Base-by-base conservation (phyloP, 1,140 invertebrate species). In the Drosophila nigromelanica region DNA sequence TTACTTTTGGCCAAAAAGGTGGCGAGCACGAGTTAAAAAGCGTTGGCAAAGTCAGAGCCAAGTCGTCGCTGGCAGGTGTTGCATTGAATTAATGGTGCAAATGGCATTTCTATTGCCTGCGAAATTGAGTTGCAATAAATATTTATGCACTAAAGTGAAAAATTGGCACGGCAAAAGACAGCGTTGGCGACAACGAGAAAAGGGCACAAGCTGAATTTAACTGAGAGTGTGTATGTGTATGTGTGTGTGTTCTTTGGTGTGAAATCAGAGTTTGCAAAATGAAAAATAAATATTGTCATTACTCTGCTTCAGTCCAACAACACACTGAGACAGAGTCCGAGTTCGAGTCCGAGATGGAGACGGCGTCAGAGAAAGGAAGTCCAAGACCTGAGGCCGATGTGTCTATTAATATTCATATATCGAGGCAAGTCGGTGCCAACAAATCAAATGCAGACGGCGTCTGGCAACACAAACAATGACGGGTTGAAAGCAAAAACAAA, bases 71-170 rank as follows among this genome's bases (percentile, higher is more conserved):
- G 82, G 82, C 82, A 87, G 82, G 82, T 87, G 82, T 87, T 87
- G 82, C 82, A 87, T 82, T 87, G 82, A 87, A 87, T 87, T 87
- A 87, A 87, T 87, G 82, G 82, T 87, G 82, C 82, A 87, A 87
- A 87, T 87, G 82, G 82, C 78, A 87, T 87, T 87, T 87, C 82
- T 87, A 87, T 87, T 87, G 82, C 82, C 82, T 87, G 82, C 82
- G 64, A 87, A 87, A 87, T 87, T 87, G 82, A 87, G 82, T 87
- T 87, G 82, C 82, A 87, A 87, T 87, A 87, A 87, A 87, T 87
- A 87, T 87, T 87, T 87, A 87, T 87, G 82, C 82, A 87, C 78
- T 76, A 87, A 87, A 87, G 82, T 87, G 82, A 87, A 87, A 87
- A 87, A 87, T 87, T 87, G 82, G 78, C 82, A 81, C 56, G 58